Evolutionary conservation across 2,888 invertebrate genomes (phyloP), one percentile per base, ranked within the genome.

Genomic region (Temnothorax rugatulus): DNA sequence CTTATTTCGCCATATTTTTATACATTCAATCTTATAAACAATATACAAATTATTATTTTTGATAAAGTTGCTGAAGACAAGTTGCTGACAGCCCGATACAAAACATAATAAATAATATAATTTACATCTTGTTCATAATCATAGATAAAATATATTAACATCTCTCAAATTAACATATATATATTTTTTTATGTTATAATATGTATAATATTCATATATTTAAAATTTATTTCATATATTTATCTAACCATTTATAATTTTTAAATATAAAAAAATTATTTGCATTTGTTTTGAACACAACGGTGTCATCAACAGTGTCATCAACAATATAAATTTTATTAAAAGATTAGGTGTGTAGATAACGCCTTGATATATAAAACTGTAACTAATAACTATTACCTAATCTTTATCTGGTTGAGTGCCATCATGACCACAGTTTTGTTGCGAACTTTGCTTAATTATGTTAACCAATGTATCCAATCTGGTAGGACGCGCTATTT

Each of bases 401-500:
- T 83, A 88, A 82, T 88, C 84, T 63, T 90, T 88, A n/a, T 90
- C 88, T 9, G 86, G 25, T 7, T 84, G 88, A 5, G 84, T 47
- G 50, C 77, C 86, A 25, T 90, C 84, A 15, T 86, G 85, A 50
- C 61, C 82, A 52, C 47, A 88, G 44, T 85, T 90, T 73, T 91
- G 91, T 41, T 92, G 91, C 0, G 93, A 91, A 83, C 87, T 93
- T 71, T 93, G 91, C 73, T 93, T 93, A 54, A 93, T 93, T 69
- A 93, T 93, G 41, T 93, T 92, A 69, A 93, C 93, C 52, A 93
- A 82, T 9, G 92, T 90, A 83, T 92, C 90, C 66, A 93, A 88
- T 83, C 89, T 89, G 41, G 93, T 93, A 7, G 93, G 93, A 69
- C 90, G 91, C 18, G 91, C 91, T 69, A 91, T 93, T 85, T 93